Evolutionary conservation across 1,140 invertebrate species (phyloP), one percentile per base, ranked within the genome.

Genomic region (Macrobrachium nipponense): DNA sequence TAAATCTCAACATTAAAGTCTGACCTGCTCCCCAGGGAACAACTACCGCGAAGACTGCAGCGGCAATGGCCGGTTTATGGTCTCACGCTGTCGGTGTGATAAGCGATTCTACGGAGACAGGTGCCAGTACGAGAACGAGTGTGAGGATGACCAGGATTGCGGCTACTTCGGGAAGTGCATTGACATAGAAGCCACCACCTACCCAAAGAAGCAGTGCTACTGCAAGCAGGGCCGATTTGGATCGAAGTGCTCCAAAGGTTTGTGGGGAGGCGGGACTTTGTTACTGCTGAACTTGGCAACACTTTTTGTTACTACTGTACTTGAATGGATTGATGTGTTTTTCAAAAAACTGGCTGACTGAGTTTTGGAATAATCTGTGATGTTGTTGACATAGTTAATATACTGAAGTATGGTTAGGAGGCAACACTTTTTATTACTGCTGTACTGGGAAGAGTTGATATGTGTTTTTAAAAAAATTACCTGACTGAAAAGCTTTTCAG

Each of bases 131-230:
- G 5, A 88, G 91, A 92, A 92, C 77, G 91, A 92, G 64, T 98
- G 97, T 90, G 90, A 93, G 15, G 94, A 94, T 66, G 94, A 97
- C 90, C 92, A 91, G 2, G 97, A 98, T 90, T 98, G 97, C 90
- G 95, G 95, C 15, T 93, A 94, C 82, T 94, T 95, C 87, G 97
- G 97, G 61, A 94, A 94, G 87, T 98, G 97, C 90, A 92, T 97
- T 17, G 94, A 97, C 90, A 92, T 95, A 17, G 93, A 94, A 60
- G 94, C 96, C 0, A 97, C 95, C 0, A 95, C 95, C 12, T 92
- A 95, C 36, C 97, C 97, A 0, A 94, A 93, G 44, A 94, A 94
- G 88, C 95, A 96, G 89, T 99, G 97, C 91, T 98, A 96, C 91
- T 99, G 97, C 90, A 94, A 96, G 87, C 92, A 94, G 27, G 97